phyloP scores from a whole-genome alignment of 2,797 vertebrate genomes.

The Euphonia xanthogaster region DNA sequence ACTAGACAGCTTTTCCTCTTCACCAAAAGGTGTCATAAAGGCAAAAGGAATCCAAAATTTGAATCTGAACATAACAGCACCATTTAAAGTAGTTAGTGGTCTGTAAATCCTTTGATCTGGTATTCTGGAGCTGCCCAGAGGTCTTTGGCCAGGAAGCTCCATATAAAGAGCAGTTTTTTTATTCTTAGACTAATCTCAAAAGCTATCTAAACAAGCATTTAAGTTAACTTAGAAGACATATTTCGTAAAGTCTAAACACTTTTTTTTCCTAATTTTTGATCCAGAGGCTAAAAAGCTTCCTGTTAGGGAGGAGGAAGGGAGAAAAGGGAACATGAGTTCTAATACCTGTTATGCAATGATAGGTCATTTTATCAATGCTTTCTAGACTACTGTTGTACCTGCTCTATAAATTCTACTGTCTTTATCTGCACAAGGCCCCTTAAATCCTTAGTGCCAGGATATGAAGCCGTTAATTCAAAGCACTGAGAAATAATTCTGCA shows the following conservation, averaged over 20 bases:
- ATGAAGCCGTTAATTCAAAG: constrained; percentile 31
- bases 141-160: background rate
- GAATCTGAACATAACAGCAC: constrained; percentile 15
- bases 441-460: constrained; percentile 1
- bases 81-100: background rate
- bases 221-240: background rate
- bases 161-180: constrained; percentile 39
- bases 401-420: constrained; percentile 12
- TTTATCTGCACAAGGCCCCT: background rate
- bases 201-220: constrained; percentile 35
- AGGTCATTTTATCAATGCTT: constrained; percentile 20
- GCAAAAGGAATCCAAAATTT: background rate
- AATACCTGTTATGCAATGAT: background rate
- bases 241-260: background rate
- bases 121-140: background rate
- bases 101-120: constrained; percentile 17
- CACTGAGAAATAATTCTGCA: background rate
- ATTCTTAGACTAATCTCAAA: constrained; percentile 35
- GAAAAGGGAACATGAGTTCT: background rate
- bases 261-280: background rate
- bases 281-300: background rate
- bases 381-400: constrained; percentile 5
- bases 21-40: background rate
- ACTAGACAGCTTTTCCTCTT: background rate
- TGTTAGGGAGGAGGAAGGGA: background rate